Base-by-base conservation (phyloP, 2,797 vertebrate species). In the Rhinichthys osculus region DNA sequence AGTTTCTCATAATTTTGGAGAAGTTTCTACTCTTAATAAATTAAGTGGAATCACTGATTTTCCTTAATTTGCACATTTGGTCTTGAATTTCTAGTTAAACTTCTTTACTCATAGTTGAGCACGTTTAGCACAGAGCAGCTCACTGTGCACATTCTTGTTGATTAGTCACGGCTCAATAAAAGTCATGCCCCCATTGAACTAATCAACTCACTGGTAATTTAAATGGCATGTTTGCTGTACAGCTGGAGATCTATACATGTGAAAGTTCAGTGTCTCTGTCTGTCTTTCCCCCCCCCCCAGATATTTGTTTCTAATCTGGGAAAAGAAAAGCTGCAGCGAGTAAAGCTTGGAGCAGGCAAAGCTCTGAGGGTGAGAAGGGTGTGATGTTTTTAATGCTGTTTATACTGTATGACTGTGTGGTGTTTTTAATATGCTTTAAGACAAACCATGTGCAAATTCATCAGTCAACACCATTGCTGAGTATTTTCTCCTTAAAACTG, bases 271-370 rank as follows among this genome's bases (percentile, higher is more conserved):
- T 67, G 14, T 84, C 72, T 87, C 33, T 82, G 30, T 86, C 35
- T 87, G 33, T 87, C 54, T 59, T 82, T 72, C 81, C 0, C 30
- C 1, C 30, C 4, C 47, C 47, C 47, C 1, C 57, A 97, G 96
- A 93, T 96, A 87, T 96, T 97, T 72, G 96, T 96, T 85, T 95
- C 96, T 0, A 97, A 95, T 30, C 54, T 94, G 62, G 95, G 93
- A 87, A 96, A 95, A 89, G 96, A 96, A 84, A 97, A 96, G 78
- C 87, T 95, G 38, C 90, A 96, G 88, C 90, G 95, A 1, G 88
- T 97, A 42, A 97, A 95, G 87, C 90, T 97, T 79, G 96, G 96
- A 35, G 93, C 95, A 71, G 95, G 96, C 35, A 97, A 96, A 91
- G 94, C 96, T 85, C 95, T 95, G 78, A 96, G 96, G 95, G 96